Evolutionary conservation across 2,888 invertebrate genomes (phyloP), one percentile per base, ranked within the genome.

Genomic region (Prenolepis imparis): DNA sequence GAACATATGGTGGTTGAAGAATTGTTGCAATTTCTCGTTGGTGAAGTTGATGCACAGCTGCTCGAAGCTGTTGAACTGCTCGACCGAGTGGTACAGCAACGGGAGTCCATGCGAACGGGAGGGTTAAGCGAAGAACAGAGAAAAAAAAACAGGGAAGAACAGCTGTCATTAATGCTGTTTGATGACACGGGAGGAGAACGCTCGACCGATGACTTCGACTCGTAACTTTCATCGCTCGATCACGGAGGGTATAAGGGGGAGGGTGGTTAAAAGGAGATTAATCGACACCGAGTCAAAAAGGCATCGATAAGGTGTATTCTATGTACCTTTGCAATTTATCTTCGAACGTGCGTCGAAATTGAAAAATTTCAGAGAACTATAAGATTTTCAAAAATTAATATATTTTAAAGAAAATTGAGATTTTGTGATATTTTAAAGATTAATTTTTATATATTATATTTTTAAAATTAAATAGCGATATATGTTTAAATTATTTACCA

Each of bases 1-100:
- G 95, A 97, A 97, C 97, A 97, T 97, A 95, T 97, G 96, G 91
- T 97, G 97, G 95, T 97, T 97, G 96, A 97, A 97, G 96, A 97
- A 97, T 94, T 97, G 97, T 94, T 97, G 97, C 88, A 97, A 95
- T 94, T 97, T 96, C 95, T 97, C 97, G 95, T 97, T 97, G 94
- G 97, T 97, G 95, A 97, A 97, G 96, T 97, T 97, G 96, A 97
- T 97, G 95, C 97, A 97, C 91, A 97, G 95, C 95, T 97, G 97
- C 95, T 97, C 97, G 95, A 97, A 97, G 92, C 97, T 96, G 95
- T 97, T 97, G 95, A 95, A 96, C 97, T 97, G 94, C 93, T 92
- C 92, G 93, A 92, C 92, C 91, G 91, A 87, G 85, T 67, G 55
- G 68, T 32, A 83, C 86, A 81, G 82, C 82, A 86, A 88, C 77